Base-by-base conservation (phyloP, 2,888 invertebrate species). In the Adelphocoris suturalis region DNA sequence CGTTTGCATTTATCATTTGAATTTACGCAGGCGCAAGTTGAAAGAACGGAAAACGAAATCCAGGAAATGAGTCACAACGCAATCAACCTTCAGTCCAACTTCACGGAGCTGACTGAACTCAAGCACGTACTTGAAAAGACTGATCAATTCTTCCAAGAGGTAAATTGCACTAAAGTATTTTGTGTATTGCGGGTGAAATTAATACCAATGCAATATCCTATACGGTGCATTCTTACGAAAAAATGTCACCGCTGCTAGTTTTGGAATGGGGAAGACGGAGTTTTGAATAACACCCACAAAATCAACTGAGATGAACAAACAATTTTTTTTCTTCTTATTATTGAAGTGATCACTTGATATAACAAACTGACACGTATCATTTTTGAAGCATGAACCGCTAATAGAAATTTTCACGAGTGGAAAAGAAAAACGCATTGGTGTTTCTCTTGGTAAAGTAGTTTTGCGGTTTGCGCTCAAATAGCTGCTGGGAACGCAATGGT, bases 1-100 rank as follows among this genome's bases (percentile, higher is more conserved):
- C 23, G 68, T 68, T 68, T 23, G 23, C 68, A 7, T 68, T 68
- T 23, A 7, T 68, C 23, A 68, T 68, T 68, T 68, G 19, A 68
- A 68, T 68, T 19, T 68, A 23, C 68, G 27, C 93, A 97, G 96
- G 97, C 97, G 0, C 97, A 98, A 92, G 95, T 99, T 93, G 99
- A 99, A 94, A 98, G 98, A 94, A 97, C 98, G 28, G 99, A 99
- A 93, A 97, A 97, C 92, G 99, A 99, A 94, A 96, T 99, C 92
- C 95, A 97, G 88, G 99, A 99, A 94, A 95, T 99, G 91, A 98
- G 98, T 90, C 97, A 97, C 93, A 99, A 98, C 93, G 97, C 98
- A 12, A 97, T 98, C 90, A 98, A 97, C 93, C 93, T 99, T 92
- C 97, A 98, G 94, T 96, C 97, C 92, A 99, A 99, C 94, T 98